Percentiles rank a stretch among this genome's conserved stretches.
Conservation (phyloP, 30 jellyfish, hydroid and myxozoan species). For the Mastigias papua region DNA sequence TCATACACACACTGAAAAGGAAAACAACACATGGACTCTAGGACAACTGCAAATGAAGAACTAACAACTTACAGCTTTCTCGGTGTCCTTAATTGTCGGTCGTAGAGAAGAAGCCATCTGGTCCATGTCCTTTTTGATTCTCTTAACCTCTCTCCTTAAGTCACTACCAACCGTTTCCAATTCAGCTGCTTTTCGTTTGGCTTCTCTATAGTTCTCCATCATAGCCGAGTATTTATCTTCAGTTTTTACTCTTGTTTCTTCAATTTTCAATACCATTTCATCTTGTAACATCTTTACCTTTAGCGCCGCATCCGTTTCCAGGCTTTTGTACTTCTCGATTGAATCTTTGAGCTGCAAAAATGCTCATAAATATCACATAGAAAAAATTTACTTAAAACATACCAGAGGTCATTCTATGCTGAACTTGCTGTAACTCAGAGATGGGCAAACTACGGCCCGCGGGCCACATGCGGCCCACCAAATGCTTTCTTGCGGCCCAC, state of each 20-base stretch:
- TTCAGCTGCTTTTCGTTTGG: slow-evolving; percentile 9
- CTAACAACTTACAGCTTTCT: slow-evolving; percentile 47
- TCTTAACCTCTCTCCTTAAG: slow-evolving; percentile 30
- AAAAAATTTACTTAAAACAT: background rate
- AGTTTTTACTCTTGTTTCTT: slow-evolving; percentile 44
- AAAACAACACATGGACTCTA: no score
- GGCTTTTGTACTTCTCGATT: background rate
- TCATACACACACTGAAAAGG: no score
- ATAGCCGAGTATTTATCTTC: slow-evolving; percentile 54
- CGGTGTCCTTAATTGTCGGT: slow-evolving; percentile 49
- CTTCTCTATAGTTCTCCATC: slow-evolving; percentile 3
- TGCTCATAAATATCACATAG: background rate
- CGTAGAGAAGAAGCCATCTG: slow-evolving; percentile 20
- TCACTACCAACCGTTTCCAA: background rate
- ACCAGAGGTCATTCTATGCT: background rate
- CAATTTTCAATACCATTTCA: slow-evolving; percentile 38
- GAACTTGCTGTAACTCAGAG: no score
- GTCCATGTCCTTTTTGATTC: slow-evolving; percentile 25
- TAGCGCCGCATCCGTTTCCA: background rate
- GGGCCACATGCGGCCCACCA: no score
- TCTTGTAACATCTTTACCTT: slow-evolving; percentile 18
- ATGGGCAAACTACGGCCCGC: no score
- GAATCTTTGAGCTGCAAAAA: slow-evolving; percentile 36
- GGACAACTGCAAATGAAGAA: no score
- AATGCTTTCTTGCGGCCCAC: no score